Evolutionary conservation across 2,797 vertebrate genomes (phyloP).

Genomic region (Sylvia borin): DNA sequence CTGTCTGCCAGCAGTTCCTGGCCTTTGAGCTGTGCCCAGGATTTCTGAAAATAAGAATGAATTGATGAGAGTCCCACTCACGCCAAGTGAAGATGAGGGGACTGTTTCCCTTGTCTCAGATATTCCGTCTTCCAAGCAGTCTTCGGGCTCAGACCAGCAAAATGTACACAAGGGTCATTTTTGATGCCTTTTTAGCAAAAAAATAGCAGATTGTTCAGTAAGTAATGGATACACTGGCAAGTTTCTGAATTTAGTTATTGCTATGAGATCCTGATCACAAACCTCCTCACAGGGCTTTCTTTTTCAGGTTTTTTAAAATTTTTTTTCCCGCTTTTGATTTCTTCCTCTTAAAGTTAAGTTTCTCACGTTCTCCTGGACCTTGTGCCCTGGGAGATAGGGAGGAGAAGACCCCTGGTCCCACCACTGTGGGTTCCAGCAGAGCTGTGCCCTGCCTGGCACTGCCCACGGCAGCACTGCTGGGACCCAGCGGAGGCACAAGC

Average conservation of each 20-base stretch:
- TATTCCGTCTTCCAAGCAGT: neutral
- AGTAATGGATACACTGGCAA: neutral
- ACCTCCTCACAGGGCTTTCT: fast-evolving
- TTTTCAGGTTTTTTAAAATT: neutral
- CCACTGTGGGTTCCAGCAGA: neutral
- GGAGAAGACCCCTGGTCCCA: neutral
- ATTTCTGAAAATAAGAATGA: neutral
- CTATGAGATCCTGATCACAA: neutral
- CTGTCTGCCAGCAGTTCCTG: fast-evolving
- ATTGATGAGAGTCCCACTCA: fast-evolving
- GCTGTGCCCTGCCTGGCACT: neutral
- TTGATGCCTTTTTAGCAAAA: neutral
- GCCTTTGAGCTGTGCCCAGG: neutral
- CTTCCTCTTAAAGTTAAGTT: neutral
- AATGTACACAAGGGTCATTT: neutral
- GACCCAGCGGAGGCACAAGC: neutral
- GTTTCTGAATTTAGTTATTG: neutral
- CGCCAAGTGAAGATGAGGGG: neutral
- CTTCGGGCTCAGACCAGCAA: neutral
- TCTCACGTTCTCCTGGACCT: neutral
- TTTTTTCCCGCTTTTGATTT: neutral
- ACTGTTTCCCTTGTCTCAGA: neutral
- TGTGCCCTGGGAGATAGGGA: fast-evolving
- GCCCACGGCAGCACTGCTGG: neutral
- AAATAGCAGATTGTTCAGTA: neutral